Evolutionary conservation across 2,113 vertebrate species (phyloP), one percentile per base, ranked within the genome.

Genomic region (Formicarius rufipectus): DNA sequence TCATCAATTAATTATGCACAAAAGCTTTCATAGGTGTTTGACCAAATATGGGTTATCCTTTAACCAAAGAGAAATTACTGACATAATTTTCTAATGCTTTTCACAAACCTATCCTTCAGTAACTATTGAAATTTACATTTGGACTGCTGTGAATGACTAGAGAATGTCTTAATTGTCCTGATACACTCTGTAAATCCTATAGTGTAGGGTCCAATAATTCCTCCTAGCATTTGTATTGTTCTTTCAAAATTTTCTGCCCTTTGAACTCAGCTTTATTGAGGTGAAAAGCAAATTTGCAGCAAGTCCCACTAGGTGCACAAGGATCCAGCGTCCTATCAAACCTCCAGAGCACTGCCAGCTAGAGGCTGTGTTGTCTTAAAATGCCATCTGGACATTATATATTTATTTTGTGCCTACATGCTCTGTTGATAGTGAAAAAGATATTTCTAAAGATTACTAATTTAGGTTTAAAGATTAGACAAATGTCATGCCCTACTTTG

Each of bases 31-130:
- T 83, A 74, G 33, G 21, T 80, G 9, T 82, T 80, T 85, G 69
- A 79, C 68, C 42, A 85, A 92, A 83, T 67, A 81, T 7, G 60
- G 7, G 33, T 89, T 87, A 90, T 91, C 73, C 77, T 89, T 97
- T 95, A 95, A 78, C 84, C 80, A 89, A 95, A 88, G 86, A 95
- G 45, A 78, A 87, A 73, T 96, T 74, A 86, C 18, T 87, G 47
- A 68, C 75, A 67, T 94, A 1, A 84, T 91, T 93, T 83, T 53
- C 42, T 87, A 92, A 93, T 49, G 37, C 37, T 91, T 87, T 89
- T 89, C 52, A 79, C 71, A 91, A 91, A 69, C 13, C 10, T 50
- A 9, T 76, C 59, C 52, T 91, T 88, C 89, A 93, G 72, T 14
- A 87, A 40, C 21, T 52, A 58, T 30, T 93, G 67, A 49, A 89